A percentile compares a stretch with the other conserved stretches of the same genome.
These are phyloP conservation scores for Cheirogaleus major DNA, from an alignment of 2,797 vertebrate genomes.

Conservation along the genomic window DNA sequence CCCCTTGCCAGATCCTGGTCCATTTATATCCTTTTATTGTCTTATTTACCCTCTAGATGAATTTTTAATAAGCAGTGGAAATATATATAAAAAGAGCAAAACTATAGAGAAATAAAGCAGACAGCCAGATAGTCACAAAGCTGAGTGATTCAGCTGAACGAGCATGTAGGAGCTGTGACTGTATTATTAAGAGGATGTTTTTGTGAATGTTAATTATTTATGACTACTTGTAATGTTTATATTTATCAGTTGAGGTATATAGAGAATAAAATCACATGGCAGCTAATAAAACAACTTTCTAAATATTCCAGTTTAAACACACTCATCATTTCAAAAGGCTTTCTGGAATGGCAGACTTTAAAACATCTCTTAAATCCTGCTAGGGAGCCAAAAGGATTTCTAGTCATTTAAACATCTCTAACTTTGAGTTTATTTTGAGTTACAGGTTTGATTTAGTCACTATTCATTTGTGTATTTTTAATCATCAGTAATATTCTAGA, in stretches of 20 bases:
- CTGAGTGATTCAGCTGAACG: not conserved
- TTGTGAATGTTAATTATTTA: constrained; percentile 22
- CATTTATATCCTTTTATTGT: not conserved
- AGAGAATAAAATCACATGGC: not conserved
- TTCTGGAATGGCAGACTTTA: not conserved
- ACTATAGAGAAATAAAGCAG: not conserved
- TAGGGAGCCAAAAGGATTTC: not conserved
- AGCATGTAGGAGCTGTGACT: not conserved
- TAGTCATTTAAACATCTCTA: not conserved
- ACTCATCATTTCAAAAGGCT: constrained; percentile 32
- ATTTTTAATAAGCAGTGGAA: not conserved
- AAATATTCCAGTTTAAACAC: not conserved
- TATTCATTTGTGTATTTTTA: constrained; percentile 36
- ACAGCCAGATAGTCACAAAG: not conserved
- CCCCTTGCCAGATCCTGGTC: not conserved
- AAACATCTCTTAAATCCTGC: not conserved
- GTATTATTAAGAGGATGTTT: not conserved
- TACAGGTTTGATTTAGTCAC: constrained; percentile 55
- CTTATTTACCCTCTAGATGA: not conserved
- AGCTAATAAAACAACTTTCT: constrained; percentile 30
- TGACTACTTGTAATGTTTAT: not conserved
- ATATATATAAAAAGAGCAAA: not conserved
- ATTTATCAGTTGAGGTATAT: not conserved
- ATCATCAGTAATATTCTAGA: constrained; percentile 26
- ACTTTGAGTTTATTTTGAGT: constrained; percentile 40